These are phyloP conservation scores for Haemorhous mexicanus DNA, from an alignment of 2,113 vertebrate genomes.

Conservation along the genomic window DNA sequence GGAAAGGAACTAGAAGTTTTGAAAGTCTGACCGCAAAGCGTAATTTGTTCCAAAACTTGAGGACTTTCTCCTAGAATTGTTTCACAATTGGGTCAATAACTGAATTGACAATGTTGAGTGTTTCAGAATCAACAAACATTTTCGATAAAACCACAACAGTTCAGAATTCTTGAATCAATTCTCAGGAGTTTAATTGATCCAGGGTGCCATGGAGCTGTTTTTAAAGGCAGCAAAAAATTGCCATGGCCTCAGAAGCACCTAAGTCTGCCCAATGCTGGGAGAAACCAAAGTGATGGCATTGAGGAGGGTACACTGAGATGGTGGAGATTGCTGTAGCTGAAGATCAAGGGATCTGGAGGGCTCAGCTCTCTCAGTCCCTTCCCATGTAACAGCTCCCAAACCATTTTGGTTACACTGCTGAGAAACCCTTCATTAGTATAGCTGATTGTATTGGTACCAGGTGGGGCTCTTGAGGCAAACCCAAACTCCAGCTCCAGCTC, in stretches of 20 bases:
- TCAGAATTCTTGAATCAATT: background rate
- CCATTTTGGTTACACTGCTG: background rate
- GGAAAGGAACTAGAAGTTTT: background rate
- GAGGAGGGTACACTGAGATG: background rate
- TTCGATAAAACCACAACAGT: background rate
- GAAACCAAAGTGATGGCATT: background rate
- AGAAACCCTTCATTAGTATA: background rate
- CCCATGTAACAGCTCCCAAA: background rate
- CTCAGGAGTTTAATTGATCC: background rate
- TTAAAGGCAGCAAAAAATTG: background rate
- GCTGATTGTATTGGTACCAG: background rate
- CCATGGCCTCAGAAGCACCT: fast-evolving
- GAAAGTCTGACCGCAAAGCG: background rate
- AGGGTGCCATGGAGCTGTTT: background rate
- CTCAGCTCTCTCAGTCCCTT: background rate
- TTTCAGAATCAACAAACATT: background rate
- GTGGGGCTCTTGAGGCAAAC: background rate
- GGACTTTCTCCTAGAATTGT: background rate
- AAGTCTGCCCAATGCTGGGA: background rate
- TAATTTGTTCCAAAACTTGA: background rate
- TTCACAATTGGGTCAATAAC: background rate
- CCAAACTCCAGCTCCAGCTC: background rate
- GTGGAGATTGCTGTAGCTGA: background rate
- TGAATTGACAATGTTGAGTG: background rate
- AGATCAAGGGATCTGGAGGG: background rate